Base-by-base conservation (phyloP, 2,888 invertebrate species). In the Metallyticus violacea region DNA sequence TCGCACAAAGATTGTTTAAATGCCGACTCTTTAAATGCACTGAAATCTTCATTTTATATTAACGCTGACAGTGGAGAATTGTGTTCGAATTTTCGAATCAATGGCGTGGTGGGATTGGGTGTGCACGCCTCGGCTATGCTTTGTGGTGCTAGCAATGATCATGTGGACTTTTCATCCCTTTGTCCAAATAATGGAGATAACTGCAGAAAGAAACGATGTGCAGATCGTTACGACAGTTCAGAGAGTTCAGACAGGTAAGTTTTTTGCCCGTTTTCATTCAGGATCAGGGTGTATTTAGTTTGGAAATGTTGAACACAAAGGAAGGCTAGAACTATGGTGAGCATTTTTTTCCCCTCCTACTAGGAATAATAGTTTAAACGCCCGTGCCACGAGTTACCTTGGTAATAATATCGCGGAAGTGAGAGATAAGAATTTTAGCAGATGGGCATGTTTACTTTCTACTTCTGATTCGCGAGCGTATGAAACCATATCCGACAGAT, bases 241-340 rank as follows among this genome's bases (percentile, higher is more conserved):
- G 97, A 97, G 93, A 97, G 97, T 91, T 97, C 97, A 93, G 97
- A 97, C 96, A 97, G 97, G 97, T 97, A 92, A 94, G 94, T 91
- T 27, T 79, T 78, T 4, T 62, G 40, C 1, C 25, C 25, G 83
- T 62, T 83, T 82, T 83, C 7, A 9, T 77, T 27, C 7, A 28
- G 27, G 5, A 27, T 77, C 4, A 76, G 25, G n/a, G 26, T 25
- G 28, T 26, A n/a, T 81, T 26, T 26, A 29, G 28, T 81, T 81
- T 3, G n/a, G 25, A 28, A 28, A 6, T n/a, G 15, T 3, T 22
- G 15, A n/a, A 79, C 85, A 85, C 85, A 85, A 85, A 85, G 85
- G 29, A 85, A 76, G 30, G 7, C 29, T 28, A 83, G 22, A 27
- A 22, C 27, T 27, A 7, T 25, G 28, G n/a, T 27, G 28, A 26